These are phyloP conservation scores for Pecten maximus DNA, from an alignment of 2,888 invertebrate species.

Conservation along the genomic window DNA sequence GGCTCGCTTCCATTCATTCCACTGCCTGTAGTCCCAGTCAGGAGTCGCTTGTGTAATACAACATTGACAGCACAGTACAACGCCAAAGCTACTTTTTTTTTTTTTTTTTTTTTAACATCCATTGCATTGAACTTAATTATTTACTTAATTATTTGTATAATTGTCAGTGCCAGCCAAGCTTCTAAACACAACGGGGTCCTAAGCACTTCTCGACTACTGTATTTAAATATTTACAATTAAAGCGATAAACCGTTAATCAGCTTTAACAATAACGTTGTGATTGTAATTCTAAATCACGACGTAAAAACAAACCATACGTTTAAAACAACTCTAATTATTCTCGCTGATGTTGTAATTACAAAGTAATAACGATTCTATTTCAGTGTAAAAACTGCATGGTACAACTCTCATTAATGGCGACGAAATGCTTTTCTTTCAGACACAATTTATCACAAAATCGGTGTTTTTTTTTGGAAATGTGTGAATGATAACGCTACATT, in stretches of 20 bases:
- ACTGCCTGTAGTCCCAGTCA: too few relatives aligned
- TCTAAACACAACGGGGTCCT: background rate
- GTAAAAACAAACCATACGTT: background rate
- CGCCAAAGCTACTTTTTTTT: background rate
- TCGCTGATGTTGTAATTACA: background rate
- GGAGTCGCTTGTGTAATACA: too few relatives aligned
- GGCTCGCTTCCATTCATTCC: background rate
- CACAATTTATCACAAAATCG: background rate
- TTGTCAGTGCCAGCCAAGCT: background rate
- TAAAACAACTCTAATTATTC: background rate
- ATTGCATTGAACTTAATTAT: background rate
- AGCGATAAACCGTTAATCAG: background rate
- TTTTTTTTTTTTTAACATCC: too few relatives aligned
- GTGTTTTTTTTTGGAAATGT: background rate
- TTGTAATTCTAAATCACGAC: background rate
- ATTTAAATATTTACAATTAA: background rate
- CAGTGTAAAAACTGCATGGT: background rate
- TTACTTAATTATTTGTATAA: background rate
- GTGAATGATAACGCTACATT: background rate
- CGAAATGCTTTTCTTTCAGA: background rate
- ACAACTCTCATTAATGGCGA: background rate
- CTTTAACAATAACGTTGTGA: background rate
- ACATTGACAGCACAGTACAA: background rate
- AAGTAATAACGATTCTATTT: background rate
- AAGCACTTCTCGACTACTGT: background rate